These are phyloP conservation scores for Hyperopisus bebe DNA, from an alignment of 2,113 vertebrate species.

Conservation along the genomic window DNA sequence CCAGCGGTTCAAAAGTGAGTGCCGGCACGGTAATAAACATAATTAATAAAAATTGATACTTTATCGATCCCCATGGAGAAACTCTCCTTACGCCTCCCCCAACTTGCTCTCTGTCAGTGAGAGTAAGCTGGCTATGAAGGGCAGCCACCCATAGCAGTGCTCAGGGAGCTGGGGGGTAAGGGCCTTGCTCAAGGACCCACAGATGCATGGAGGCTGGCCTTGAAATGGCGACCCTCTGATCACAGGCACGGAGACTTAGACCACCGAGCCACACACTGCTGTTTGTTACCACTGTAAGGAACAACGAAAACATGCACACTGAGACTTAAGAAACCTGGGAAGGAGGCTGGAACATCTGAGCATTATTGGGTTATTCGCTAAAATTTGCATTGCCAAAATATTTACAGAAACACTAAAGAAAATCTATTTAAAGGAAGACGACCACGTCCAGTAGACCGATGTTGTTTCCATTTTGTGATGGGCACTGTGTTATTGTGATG, in stretches of 20 bases:
- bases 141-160: too few species aligned
- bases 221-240: too few species aligned
- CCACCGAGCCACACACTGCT: too few species aligned
- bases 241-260: too few species aligned
- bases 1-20: neutral
- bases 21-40: neutral
- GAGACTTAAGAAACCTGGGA: neutral
- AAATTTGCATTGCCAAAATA: neutral
- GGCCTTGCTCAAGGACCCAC: too few species aligned
- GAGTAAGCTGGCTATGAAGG: too few species aligned
- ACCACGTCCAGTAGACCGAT: neutral
- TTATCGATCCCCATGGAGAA: too few species aligned
- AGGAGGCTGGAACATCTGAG: neutral
- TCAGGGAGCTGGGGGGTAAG: too few species aligned
- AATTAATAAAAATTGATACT: too few species aligned
- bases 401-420: neutral
- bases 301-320: neutral
- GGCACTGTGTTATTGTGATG: neutral
- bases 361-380: neutral
- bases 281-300: neutral
- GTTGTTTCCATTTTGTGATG: neutral
- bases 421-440: neutral
- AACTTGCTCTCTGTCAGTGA: too few species aligned
- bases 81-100: too few species aligned
- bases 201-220: too few species aligned